phyloP scores from a whole-genome alignment of 2,888 invertebrate species.

The Acrobasis suavella region DNA sequence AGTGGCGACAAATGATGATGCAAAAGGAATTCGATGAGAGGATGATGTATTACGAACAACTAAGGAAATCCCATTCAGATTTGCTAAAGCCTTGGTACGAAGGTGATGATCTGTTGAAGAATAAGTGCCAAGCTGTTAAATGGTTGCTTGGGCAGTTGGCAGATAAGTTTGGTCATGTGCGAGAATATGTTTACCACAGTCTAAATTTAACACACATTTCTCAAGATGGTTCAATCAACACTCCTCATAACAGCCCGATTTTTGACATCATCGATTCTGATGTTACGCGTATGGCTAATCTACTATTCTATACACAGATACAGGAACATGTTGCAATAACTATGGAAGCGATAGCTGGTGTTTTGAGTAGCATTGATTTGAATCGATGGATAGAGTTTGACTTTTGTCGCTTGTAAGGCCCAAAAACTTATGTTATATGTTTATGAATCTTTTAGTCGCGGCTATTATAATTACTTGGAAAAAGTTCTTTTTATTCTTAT shows the following conservation, averaged over 20 bases:
- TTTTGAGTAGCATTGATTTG: constrained; percentile 67
- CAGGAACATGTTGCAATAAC: constrained; percentile 54
- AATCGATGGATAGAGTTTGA: constrained; percentile 72
- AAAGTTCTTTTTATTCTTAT: too few relatives aligned
- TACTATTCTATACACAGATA: constrained; percentile 58
- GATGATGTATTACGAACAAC: constrained; percentile 58
- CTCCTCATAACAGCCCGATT: not conserved
- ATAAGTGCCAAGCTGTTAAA: constrained; percentile 59
- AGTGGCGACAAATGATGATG: constrained; percentile 67
- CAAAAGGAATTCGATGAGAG: constrained; percentile 60
- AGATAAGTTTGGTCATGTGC: constrained; percentile 51
- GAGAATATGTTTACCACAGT: constrained; percentile 38
- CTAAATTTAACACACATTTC: not conserved
- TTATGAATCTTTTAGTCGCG: not conserved
- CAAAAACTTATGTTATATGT: not conserved
- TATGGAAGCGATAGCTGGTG: constrained; percentile 61
- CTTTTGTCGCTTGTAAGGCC: constrained; percentile 49
- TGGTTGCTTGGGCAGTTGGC: constrained; percentile 53
- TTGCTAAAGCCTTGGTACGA: constrained; percentile 67
- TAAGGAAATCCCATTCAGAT: constrained; percentile 53
- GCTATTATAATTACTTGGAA: too few relatives aligned
- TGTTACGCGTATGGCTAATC: constrained; percentile 37
- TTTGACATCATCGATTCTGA: constrained; percentile 27
- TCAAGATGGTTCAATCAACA: not conserved
- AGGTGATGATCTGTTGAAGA: constrained; percentile 49